These are phyloP conservation scores for Tichodroma muraria DNA, from an alignment of 2,113 vertebrate species.

Conservation along the genomic window DNA sequence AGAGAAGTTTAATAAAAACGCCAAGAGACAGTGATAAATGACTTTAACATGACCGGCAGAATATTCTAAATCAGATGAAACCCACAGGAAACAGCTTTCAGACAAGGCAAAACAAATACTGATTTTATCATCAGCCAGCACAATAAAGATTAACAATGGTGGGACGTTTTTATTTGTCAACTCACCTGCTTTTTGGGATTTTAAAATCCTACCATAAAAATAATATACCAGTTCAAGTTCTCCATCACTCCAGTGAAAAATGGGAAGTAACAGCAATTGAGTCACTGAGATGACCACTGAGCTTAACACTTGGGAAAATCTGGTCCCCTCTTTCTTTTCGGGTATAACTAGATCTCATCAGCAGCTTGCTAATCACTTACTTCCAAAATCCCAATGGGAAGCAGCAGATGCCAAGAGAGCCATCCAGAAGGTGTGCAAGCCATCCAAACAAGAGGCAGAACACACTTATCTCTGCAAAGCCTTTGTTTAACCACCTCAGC, in stretches of 20 bases:
- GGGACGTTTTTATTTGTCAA: background rate
- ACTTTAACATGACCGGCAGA: background rate
- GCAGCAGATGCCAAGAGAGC: background rate
- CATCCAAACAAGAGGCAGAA: background rate
- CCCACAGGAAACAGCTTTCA: background rate
- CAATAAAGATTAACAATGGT: background rate
- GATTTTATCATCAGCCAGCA: background rate
- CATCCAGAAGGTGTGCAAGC: background rate
- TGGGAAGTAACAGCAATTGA: background rate
- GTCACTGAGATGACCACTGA: background rate
- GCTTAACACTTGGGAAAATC: background rate
- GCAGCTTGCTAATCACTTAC: background rate
- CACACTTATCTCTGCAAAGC: background rate
- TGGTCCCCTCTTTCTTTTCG: background rate
- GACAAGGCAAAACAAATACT: background rate
- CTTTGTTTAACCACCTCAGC: constrained; percentile 17
- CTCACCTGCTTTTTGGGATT: background rate
- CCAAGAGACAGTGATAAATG: background rate
- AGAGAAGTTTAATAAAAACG: background rate
- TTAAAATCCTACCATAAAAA: background rate
- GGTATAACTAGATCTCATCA: background rate
- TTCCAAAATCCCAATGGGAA: background rate
- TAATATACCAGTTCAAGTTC: background rate
- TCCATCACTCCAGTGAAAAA: background rate
- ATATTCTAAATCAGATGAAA: constrained; percentile 2